Percentiles rank a stretch among this genome's conserved stretches.
Conservation (phyloP, 2,797 vertebrate species). For the Rhinatrema bivittatum region DNA sequence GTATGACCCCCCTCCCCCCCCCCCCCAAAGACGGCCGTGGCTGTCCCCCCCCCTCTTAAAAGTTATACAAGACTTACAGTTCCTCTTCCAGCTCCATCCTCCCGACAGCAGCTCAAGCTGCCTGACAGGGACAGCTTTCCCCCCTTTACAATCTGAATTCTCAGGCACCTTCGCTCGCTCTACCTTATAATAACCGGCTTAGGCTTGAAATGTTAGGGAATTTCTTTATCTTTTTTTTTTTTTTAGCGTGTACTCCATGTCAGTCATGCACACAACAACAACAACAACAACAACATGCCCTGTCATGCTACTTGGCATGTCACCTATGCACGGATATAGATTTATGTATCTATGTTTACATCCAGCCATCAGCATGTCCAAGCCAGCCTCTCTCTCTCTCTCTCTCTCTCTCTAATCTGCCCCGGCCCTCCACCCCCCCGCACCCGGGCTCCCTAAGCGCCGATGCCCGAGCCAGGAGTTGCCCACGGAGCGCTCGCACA, state of each 20-base stretch:
- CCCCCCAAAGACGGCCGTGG: not conserved
- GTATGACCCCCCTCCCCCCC: no score
- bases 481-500: constrained; percentile 65
- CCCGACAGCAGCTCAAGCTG: constrained; percentile 54
- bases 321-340: not conserved
- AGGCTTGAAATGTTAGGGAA: no score
- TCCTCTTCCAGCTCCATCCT: constrained; percentile 57
- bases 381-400: no score
- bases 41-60: constrained; percentile 30
- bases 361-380: not conserved
- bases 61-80: constrained; percentile 78
- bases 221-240: no score
- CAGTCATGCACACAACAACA: no score
- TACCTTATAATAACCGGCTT: no score
- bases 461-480: constrained; percentile 72
- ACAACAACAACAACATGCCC: no score
- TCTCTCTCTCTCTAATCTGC: no score
- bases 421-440: constrained; percentile 43
- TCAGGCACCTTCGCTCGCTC: constrained; percentile 43
- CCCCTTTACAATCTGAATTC: constrained; percentile 45
- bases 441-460: constrained; percentile 62
- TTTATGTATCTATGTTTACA: not conserved
- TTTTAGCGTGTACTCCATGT: no score
- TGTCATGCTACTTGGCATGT: not conserved
- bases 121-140: constrained; percentile 47